phyloP scores from a whole-genome alignment of 2,113 vertebrate species.

The Trogon surrucura region DNA sequence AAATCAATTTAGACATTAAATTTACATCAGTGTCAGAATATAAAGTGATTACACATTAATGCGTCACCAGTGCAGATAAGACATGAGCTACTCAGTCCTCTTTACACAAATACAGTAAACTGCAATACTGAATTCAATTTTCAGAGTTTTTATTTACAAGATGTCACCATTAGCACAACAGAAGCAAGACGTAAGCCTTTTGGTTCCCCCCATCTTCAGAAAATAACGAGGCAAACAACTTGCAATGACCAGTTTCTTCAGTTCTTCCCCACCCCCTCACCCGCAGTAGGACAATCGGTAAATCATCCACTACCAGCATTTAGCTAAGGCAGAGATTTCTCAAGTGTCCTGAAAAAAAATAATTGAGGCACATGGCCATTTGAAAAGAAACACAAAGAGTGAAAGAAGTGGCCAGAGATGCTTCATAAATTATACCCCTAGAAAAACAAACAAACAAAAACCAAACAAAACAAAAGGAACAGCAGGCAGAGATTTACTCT shows the following conservation, averaged over 20 bases:
- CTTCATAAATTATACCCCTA: neutral
- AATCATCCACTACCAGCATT: neutral
- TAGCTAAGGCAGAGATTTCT: neutral
- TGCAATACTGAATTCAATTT: neutral
- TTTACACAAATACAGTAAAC: neutral
- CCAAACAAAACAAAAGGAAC: neutral
- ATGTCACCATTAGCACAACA: neutral
- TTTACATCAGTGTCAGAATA: neutral
- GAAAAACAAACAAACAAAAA: neutral
- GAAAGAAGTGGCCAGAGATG: neutral
- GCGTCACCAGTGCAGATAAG: neutral
- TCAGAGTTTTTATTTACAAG: neutral
- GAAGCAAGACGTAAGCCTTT: neutral
- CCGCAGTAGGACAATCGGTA: neutral
- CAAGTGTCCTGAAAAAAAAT: neutral
- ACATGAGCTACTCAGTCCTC: neutral
- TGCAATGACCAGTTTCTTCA: neutral
- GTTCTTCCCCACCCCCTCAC: neutral
- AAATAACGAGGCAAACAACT: neutral
- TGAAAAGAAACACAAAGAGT: neutral
- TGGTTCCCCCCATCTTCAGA: fast-evolving
- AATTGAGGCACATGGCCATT: neutral
- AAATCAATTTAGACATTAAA: neutral
- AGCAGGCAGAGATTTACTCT: neutral
- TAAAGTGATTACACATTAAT: neutral